Base-by-base conservation (phyloP, 2,113 vertebrate genomes). In the Sander vitreus region DNA sequence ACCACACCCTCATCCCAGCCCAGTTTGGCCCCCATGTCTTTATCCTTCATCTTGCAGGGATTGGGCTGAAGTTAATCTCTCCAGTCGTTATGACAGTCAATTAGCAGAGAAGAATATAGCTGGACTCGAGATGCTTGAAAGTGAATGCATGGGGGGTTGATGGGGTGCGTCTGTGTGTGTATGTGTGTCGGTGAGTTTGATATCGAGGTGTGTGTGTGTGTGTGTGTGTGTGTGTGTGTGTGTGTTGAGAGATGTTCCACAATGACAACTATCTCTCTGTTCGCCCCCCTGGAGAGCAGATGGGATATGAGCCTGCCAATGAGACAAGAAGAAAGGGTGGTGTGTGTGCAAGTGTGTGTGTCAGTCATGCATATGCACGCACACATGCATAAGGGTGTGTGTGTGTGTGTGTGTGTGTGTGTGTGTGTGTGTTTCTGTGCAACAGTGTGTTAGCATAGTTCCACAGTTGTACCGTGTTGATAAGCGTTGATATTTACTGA, bases 1-100 rank as follows among this genome's bases (percentile, higher is more conserved):
- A 0, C 75, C 83, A 82, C 76, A 64, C 78, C 85, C 71, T 70
- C 73, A 73, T 75, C 80, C 76, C 67, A 57, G 87, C 87, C 77
- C 84, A 76, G 50, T 85, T 68, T 80, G 86, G 89, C 86, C 91
- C 83, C 82, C 75, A 6, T 53, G 67, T 90, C 91, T 92, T 92
- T 75, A 92, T 90, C 85, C 89, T 93, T 93, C 93, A 94, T 94
- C 93, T 91, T 54, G 77, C 64, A 76, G 57, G 91, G 92, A 93
- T 94, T 93, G 90, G 93, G 80, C 77, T 85, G 83, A 78, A 90
- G 90, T 93, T 96, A 95, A 96, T 96, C 95, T 95, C 80, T 88
- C 57, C 70, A 80, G 86, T 82, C 72, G 91, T 85, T 87, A 84
- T 95, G 95, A 95, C 95, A 95, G 93, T 95, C 95, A 95, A 96